phyloP scores from a whole-genome alignment of 2,797 vertebrate species.

The Thaleichthys pacificus region DNA sequence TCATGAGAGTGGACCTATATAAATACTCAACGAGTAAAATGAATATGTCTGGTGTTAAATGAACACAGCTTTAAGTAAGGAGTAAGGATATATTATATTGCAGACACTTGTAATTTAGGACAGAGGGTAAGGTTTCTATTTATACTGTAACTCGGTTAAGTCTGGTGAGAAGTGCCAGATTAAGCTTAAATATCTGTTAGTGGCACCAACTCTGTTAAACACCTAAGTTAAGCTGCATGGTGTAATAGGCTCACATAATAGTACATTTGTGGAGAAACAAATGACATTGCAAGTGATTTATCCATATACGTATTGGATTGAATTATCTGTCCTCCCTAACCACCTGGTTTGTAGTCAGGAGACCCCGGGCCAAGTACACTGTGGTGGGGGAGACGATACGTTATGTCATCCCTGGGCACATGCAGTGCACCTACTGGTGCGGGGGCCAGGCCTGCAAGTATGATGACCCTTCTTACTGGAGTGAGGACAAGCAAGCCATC shows the following conservation, averaged over 20 bases:
- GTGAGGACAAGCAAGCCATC: constrained; percentile 87
- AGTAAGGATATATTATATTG: neutral
- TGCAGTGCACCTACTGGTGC: constrained; percentile 93
- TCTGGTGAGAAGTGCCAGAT: constrained; percentile 24
- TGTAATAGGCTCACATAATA: neutral
- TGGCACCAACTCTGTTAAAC: constrained; percentile 18
- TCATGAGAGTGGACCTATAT: too few relatives aligned
- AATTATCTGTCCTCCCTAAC: too few relatives aligned
- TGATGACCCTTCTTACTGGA: constrained; percentile 89
- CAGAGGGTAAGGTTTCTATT: constrained; percentile 30
- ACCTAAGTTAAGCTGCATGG: neutral
- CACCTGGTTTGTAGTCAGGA: constrained; percentile 70
- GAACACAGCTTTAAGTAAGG: neutral
- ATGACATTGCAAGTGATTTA: neutral
- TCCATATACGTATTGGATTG: neutral
- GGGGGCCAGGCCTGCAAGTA: constrained; percentile 94
- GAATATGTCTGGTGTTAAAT: too few relatives aligned
- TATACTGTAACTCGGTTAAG: constrained; percentile 36
- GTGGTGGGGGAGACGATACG: constrained; percentile 89
- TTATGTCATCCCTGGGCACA: constrained; percentile 83
- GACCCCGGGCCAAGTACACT: constrained; percentile 87
- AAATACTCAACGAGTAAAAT: too few relatives aligned
- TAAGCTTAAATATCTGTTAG: constrained; percentile 58
- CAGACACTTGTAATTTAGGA: neutral
- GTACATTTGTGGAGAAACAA: neutral